Conservation (phyloP, 2,888 invertebrate genomes). For the Ethmia dodecea region DNA sequence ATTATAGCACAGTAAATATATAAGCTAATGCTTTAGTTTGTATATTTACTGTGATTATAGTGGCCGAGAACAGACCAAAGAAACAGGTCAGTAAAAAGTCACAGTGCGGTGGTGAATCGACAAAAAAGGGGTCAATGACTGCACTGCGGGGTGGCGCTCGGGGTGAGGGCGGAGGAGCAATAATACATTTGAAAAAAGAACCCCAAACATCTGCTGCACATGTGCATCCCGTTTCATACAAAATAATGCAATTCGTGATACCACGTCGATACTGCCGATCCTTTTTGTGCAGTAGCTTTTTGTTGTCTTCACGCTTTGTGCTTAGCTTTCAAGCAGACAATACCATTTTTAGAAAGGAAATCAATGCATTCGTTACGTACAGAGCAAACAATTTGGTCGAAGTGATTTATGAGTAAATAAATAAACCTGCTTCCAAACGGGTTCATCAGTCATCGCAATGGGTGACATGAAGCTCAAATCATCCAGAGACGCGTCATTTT, state of each 20-base stretch:
- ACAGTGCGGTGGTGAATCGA: slow-evolving; percentile 37
- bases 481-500: slow-evolving; percentile 36
- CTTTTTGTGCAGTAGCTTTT: slow-evolving; percentile 66
- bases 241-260: slow-evolving; percentile 68
- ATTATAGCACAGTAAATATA: too few species aligned
- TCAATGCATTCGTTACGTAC: slow-evolving; percentile 54
- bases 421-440: slow-evolving; percentile 14
- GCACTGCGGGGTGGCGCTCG: slow-evolving; percentile 47
- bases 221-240: slow-evolving; percentile 63
- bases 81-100: slow-evolving; percentile 57
- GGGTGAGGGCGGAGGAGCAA: slow-evolving; percentile 47
- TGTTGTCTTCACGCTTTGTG: slow-evolving; percentile 69
- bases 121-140: slow-evolving; percentile 72
- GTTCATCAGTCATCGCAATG: slow-evolving; percentile 13
- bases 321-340: slow-evolving; percentile 64
- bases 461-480: slow-evolving; percentile 12
- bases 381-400: slow-evolving; percentile 23
- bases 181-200: slow-evolving; percentile 68
- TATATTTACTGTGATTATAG: too few species aligned
- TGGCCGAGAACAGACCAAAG: slow-evolving; percentile 17
- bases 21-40: too few species aligned
- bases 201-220: slow-evolving; percentile 73
- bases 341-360: slow-evolving; percentile 57
- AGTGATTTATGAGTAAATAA: slow-evolving; percentile 16
- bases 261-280: slow-evolving; percentile 49